These are phyloP conservation scores for Zonotrichia leucophrys DNA, from an alignment of 2,113 vertebrate species.

Conservation along the genomic window DNA sequence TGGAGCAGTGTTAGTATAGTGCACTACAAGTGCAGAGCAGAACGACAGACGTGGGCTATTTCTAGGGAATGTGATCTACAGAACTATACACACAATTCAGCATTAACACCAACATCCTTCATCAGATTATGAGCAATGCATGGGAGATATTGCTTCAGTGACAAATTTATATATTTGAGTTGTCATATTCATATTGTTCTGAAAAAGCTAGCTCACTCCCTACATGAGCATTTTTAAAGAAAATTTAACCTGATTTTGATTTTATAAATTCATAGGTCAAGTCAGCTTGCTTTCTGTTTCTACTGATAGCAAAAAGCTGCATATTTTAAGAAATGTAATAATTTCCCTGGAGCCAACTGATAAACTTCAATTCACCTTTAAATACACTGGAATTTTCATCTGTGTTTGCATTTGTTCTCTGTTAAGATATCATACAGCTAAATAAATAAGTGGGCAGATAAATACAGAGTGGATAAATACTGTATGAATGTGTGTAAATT, in stretches of 20 bases:
- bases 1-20: slow-evolving; percentile 81
- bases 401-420: neutral
- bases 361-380: slow-evolving; percentile 39
- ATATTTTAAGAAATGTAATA: neutral
- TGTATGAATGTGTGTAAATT: neutral
- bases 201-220: neutral
- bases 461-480: neutral
- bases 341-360: neutral
- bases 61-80: slow-evolving; percentile 50
- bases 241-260: neutral
- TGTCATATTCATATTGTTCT: neutral
- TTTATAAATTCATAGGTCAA: neutral
- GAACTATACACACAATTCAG: slow-evolving; percentile 21
- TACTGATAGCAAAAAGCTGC: neutral
- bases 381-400: slow-evolving; percentile 3
- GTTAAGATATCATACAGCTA: neutral
- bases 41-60: slow-evolving; percentile 38
- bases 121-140: neutral
- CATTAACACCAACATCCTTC: slow-evolving; percentile 1
- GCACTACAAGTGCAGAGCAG: slow-evolving; percentile 81
- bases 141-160: neutral
- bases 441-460: slow-evolving; percentile 20
- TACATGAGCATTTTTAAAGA: neutral
- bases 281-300: neutral
- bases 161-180: neutral